Conservation (phyloP, 2,797 vertebrate genomes). For the Leptoclinus maculatus region DNA sequence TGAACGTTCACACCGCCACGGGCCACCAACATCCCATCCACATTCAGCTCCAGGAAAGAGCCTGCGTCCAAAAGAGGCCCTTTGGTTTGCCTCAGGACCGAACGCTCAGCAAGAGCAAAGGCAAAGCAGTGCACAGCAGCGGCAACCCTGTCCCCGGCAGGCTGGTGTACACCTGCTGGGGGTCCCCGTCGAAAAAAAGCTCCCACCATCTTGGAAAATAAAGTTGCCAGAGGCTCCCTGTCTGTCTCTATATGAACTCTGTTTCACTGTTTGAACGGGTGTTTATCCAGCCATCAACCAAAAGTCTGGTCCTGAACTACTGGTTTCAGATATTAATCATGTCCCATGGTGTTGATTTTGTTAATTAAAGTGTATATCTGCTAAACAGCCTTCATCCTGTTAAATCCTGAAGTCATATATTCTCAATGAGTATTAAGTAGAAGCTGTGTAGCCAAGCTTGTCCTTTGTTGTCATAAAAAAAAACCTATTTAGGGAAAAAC, state of each 20-base stretch:
- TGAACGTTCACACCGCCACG: constrained; percentile 25
- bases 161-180: constrained; percentile 64
- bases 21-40: constrained; percentile 64
- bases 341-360: background rate
- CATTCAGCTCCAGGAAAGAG: constrained; percentile 77
- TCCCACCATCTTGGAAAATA: background rate
- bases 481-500: background rate
- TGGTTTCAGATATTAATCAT: background rate
- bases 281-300: background rate
- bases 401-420: background rate
- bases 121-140: background rate
- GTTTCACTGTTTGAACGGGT: background rate
- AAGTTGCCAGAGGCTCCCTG: constrained; percentile 19
- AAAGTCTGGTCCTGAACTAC: background rate
- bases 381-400: background rate
- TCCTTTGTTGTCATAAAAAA: background rate
- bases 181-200: constrained; percentile 30
- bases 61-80: background rate
- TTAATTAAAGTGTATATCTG: background rate
- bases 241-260: constrained; percentile 49
- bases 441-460: background rate
- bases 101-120: constrained; percentile 15
- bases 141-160: background rate
- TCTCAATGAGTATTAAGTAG: background rate
- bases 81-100: constrained; percentile 13